phyloP scores from a whole-genome alignment of 2,113 vertebrate genomes.

The Cyanoderma ruficeps region DNA sequence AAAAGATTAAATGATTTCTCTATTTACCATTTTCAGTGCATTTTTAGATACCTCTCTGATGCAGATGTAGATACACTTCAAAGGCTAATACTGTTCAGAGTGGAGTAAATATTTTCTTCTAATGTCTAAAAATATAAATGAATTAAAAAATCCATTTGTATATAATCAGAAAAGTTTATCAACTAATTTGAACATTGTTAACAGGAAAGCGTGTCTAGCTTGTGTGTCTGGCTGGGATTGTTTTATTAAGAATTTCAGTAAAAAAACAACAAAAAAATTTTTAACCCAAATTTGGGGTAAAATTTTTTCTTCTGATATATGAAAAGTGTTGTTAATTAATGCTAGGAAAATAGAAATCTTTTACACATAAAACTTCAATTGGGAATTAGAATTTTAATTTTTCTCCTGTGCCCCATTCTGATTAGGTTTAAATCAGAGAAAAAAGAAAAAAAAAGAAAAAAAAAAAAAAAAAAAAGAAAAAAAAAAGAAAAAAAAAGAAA shows the following conservation, averaged over 20 bases:
- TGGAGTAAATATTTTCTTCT: not conserved
- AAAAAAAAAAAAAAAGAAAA: not conserved
- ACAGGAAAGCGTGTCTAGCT: not conserved
- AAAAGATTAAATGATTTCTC: not conserved
- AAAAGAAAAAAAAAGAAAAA: not conserved
- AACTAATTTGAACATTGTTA: not conserved
- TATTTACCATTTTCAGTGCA: not conserved
- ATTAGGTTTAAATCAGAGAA: not conserved
- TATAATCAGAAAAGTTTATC: not conserved
- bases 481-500: not conserved
- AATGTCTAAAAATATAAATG: not conserved
- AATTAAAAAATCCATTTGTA: fast-evolving
- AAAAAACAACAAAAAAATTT: fast-evolving
- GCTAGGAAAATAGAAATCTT: not conserved
- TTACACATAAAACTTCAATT: not conserved
- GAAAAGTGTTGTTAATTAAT: not conserved
- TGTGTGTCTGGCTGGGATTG: not conserved
- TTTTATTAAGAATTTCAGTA: not conserved
- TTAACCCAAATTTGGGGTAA: not conserved
- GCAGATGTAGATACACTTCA: not conserved
- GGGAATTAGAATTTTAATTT: not conserved
- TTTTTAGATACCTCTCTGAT: not conserved
- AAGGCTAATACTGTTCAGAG: not conserved
- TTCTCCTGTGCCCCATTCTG: not conserved
- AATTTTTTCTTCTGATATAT: not conserved